Base-by-base conservation (phyloP, 2,113 vertebrate genomes). In the Pelecanoides urinatrix region DNA sequence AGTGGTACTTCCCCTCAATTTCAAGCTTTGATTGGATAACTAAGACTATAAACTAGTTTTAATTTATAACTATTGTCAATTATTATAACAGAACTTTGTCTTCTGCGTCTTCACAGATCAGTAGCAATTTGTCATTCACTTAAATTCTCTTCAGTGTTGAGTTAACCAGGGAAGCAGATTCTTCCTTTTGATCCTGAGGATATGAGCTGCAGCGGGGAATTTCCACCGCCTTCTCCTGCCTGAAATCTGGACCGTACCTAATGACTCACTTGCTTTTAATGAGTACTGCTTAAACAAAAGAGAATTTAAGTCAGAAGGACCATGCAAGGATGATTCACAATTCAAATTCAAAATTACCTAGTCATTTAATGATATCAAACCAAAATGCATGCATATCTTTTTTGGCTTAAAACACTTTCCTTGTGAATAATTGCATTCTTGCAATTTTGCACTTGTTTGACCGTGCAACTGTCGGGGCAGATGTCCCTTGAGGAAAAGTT, bases 71-170 rank as follows among this genome's bases (percentile, higher is more conserved):
- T 50, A 7, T 47, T 96, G 78, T 80, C 55, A 80, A 27, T 91
- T 93, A 80, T 55, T 55, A 17, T 74, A 76, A 93, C 47, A 80
- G 74, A 76, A 32, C 38, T 92, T 92, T 87, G 65, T 89, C 86
- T 88, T 67, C 45, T 73, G 52, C 86, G 47, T 88, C 73, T 85
- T 82, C 67, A 73, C 66, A 59, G 23, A 74, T 79, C 81, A 71
- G 85, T 25, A 90, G 74, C 55, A 79, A 95, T 96, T 94, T 67
- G 90, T 92, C 92, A 93, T 86, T 55, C 50, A 5, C 38, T 93
- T 93, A 93, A n/a, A 27, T 26, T 42, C 61, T 65, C 49, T 52
- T 94, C 36, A 26, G 66, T 62, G 19, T 36, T 16, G 53, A 58
- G 50, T 80, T 87, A 75, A 52, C 9, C 23, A 47, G 30, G 81